Percentiles rank a stretch among this genome's conserved stretches.
These are phyloP conservation scores for Cryptocephalus primarius DNA, from an alignment of 2,888 invertebrate genomes.

Conservation along the genomic window DNA sequence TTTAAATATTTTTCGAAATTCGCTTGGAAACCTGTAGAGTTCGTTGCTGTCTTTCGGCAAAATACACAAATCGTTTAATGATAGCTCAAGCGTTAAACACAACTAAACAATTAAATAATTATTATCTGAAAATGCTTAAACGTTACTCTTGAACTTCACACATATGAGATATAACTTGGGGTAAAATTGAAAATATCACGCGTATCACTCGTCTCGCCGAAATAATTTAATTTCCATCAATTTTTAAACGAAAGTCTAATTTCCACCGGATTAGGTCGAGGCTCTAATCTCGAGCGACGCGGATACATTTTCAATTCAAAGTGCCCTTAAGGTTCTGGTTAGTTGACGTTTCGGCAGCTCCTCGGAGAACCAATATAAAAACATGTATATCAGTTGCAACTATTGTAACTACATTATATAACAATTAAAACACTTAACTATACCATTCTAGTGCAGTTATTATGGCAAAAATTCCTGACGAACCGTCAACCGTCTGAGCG, in stretches of 20 bases:
- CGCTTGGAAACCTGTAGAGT: slow-evolving; percentile 12
- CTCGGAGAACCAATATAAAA: slow-evolving; percentile 15
- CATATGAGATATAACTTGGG: slow-evolving; percentile 11
- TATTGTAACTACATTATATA: slow-evolving; percentile 23
- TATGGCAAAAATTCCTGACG: slow-evolving; percentile 20
- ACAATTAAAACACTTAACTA: slow-evolving; percentile 27
- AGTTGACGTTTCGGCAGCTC: slow-evolving; percentile 14
- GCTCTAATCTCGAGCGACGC: slow-evolving; percentile 3
- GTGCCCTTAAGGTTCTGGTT: slow-evolving; percentile 12
- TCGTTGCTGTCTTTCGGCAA: slow-evolving; percentile 5
- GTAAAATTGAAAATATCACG: slow-evolving; percentile 13
- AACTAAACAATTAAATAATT: slow-evolving; percentile 15
- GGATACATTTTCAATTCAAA: slow-evolving; percentile 16
- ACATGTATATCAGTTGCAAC: slow-evolving; percentile 17
- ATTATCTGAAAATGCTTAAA: slow-evolving; percentile 21
- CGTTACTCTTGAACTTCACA: slow-evolving; percentile 17
- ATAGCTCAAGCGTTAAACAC: slow-evolving; percentile 16
- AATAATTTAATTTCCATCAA: no score
- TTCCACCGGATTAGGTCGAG: no score
- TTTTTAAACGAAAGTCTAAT: no score
- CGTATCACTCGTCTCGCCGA: slow-evolving; percentile 4
- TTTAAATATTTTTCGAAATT: slow-evolving; percentile 9
- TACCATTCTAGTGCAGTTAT: slow-evolving; percentile 18
- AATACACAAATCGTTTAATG: slow-evolving; percentile 12
- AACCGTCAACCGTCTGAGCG: slow-evolving; percentile 17